Evolutionary conservation across 1,140 invertebrate species (phyloP), one percentile per base, ranked within the genome.

Genomic region (Streblospio benedicti): DNA sequence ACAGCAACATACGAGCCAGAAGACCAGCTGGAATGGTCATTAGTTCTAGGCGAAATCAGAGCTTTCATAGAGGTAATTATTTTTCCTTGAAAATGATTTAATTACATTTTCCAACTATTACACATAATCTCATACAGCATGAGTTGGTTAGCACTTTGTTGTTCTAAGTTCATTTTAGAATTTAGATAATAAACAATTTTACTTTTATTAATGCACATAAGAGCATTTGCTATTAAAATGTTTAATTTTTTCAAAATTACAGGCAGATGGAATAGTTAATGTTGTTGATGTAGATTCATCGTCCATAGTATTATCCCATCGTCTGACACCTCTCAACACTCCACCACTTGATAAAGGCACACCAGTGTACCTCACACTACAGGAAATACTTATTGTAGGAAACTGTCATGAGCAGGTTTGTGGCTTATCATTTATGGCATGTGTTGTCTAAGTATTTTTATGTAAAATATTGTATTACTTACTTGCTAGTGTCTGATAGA

Each of bases 331-430:
- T 43, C 75, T 89, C 58, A 91, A 87, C 64, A 91, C 87, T 52
- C 91, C 91, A 51, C 89, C 90, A 16, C 83, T 92, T 64, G 91
- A 94, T 76, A 86, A 89, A 72, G 86, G 87, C 31, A 84, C 87
- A 65, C 87, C 85, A 60, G 67, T 71, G 27, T 73, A 77, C 56
- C 81, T 95, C 56, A 86, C 86, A 38, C 81, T 97, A 20, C 91
- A 95, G 81, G 94, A 97, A 81, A 92, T 94, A 64, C 81, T 97
- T 30, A 93, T 97, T 63, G 86, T 97, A 52, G 93, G 94, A 41
- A 94, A 93, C 73, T 89, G 89, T 69, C 85, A 86, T 67, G 90
- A 95, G 73, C 93, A 97, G 83, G 83, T 84, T 65, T 59, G 60
- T 28, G 32, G 18, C 18, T 3, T 18, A 20, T 20, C 31, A 6